Evolutionary conservation across 2,797 vertebrate genomes (phyloP).

Genomic region (Coracias cyanogaster): DNA sequence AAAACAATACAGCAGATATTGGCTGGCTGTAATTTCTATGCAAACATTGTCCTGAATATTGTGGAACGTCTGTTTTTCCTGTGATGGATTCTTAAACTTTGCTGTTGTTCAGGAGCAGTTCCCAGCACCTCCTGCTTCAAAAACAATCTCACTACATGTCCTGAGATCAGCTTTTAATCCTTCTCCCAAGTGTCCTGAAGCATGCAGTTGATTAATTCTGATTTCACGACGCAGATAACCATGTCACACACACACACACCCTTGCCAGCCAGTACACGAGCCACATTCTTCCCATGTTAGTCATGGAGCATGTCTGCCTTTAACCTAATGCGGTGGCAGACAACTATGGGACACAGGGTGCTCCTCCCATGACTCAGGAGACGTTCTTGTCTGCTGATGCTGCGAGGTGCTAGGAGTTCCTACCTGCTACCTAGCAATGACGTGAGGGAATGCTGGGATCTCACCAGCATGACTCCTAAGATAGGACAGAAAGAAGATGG

Average conservation of each 20-base stretch:
- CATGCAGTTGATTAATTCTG: background rate
- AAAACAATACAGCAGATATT: background rate
- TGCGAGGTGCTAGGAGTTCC: background rate
- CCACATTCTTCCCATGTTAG: background rate
- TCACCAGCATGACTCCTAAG: background rate
- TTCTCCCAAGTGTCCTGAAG: background rate
- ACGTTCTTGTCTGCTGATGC: background rate
- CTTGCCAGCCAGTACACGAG: background rate
- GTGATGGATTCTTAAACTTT: background rate
- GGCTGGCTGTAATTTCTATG: background rate
- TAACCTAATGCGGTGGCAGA: background rate
- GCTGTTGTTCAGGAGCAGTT: background rate
- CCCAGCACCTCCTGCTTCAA: background rate
- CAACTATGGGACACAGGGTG: background rate
- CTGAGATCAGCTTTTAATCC: background rate
- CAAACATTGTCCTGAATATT: background rate
- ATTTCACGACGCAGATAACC: background rate
- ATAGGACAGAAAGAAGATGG: background rate
- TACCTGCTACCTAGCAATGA: background rate
- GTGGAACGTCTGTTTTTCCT: background rate
- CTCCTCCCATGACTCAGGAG: slow-evolving; percentile 20
- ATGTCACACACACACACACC: background rate
- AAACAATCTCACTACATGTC: background rate
- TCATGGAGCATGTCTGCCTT: background rate
- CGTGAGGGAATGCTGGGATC: background rate